Percentiles rank a stretch among this genome's conserved stretches.
These are phyloP conservation scores for Hyles vespertilio DNA, from an alignment of 1,140 invertebrate species.

Conservation along the genomic window DNA sequence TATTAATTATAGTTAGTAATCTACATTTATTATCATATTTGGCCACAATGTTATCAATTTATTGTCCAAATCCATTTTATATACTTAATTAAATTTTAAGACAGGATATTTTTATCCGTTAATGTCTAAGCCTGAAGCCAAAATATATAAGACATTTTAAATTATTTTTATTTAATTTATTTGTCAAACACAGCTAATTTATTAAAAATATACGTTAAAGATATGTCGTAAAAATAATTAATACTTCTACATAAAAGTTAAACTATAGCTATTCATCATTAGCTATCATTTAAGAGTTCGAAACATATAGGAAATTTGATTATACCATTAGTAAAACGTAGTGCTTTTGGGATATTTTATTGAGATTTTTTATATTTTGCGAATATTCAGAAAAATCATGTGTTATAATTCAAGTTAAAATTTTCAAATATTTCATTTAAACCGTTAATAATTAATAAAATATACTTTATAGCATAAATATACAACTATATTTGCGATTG, in stretches of 20 bases:
- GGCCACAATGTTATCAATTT: conserved; percentile 41
- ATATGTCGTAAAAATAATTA: conserved; percentile 4
- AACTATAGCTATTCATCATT: no score
- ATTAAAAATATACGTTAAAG: background rate
- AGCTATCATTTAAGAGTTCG: no score
- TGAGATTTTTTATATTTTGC: no score
- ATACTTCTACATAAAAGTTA: background rate
- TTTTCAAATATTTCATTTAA: no score
- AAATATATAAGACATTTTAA: conserved; percentile 25
- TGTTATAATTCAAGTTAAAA: no score
- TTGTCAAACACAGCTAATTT: conserved; percentile 72
- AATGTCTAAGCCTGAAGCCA: conserved; percentile 34
- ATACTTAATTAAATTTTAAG: conserved; percentile 4
- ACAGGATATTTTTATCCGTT: conserved; percentile 5
- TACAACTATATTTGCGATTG: conserved; percentile 61
- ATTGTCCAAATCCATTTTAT: conserved; percentile 37
- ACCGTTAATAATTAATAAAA: background rate
- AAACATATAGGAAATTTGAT: no score
- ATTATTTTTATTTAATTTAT: conserved; percentile 45
- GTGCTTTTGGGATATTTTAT: no score
- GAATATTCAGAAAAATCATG: no score
- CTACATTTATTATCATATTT: conserved; percentile 44
- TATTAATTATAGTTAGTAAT: conserved; percentile 23
- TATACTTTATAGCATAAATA: conserved; percentile 11
- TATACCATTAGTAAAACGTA: no score